Conservation (phyloP, 2,797 vertebrate genomes). For the Arrhamphus sclerolepis region DNA sequence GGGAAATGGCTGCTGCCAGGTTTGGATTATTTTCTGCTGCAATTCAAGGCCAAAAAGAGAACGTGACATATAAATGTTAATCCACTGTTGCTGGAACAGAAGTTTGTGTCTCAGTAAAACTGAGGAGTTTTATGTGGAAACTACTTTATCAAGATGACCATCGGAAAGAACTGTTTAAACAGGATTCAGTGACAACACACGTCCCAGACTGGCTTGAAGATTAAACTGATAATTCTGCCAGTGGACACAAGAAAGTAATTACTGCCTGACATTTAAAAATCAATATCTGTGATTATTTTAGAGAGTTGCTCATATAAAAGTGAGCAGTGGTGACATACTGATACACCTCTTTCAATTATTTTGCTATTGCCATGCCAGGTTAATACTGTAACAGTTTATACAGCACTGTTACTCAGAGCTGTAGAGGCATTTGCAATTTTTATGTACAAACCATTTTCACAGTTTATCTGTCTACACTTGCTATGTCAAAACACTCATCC, state of each 20-base stretch:
- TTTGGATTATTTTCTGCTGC: neutral
- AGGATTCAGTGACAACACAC: conserved; percentile 16
- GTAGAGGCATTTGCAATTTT: no score
- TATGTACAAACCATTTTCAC: no score
- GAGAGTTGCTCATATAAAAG: no score
- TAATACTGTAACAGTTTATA: neutral
- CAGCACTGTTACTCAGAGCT: no score
- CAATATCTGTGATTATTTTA: neutral
- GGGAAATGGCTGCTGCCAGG: neutral
- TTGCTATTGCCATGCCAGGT: no score
- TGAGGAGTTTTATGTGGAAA: conserved; percentile 33
- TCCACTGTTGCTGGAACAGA: conserved; percentile 19
- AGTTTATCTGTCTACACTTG: no score
- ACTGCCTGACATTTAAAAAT: conserved; percentile 8
- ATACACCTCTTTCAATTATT: neutral
- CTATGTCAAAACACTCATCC: no score
- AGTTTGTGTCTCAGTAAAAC: neutral
- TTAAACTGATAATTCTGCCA: conserved; percentile 33
- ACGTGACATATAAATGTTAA: neutral
- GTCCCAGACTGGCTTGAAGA: neutral
- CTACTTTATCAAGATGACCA: conserved; percentile 20
- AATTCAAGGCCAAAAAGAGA: neutral
- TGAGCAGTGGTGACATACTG: no score
- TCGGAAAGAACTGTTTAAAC: conserved; percentile 4
- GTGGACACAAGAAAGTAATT: conserved; percentile 34